A percentile compares a stretch with the other conserved stretches of the same genome.
These are phyloP conservation scores for Ophioderma brevispina DNA, from an alignment of 35 echinoderm and acorn worm genomes.

Conservation along the genomic window DNA sequence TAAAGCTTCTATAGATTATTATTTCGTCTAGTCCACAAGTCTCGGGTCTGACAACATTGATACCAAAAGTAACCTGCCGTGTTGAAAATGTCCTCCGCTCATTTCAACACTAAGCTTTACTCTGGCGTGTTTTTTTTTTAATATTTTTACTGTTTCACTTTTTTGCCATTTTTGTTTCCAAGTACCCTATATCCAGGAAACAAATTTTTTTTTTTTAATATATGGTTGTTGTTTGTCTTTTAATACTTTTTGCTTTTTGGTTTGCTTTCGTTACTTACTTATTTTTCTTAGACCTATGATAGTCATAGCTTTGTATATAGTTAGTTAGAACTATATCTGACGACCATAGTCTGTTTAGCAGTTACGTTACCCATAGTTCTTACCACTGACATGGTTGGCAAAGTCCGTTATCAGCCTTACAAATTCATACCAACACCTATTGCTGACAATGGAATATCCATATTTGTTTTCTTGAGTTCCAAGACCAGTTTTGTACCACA, in stretches of 20 bases:
- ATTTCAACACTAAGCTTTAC: background rate
- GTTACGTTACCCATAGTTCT: background rate
- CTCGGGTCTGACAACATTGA: background rate
- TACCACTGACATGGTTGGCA: background rate
- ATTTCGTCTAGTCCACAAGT: background rate
- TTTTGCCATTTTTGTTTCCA: background rate
- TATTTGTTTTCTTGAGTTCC: background rate
- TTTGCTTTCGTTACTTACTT: background rate
- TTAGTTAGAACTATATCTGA: too few species aligned
- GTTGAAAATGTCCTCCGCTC: background rate
- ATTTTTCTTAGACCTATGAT: background rate
- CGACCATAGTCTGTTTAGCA: too few species aligned
- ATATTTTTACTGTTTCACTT: background rate
- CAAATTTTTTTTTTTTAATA: background rate
- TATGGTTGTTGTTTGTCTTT: background rate
- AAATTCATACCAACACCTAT: background rate
- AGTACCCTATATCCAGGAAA: background rate
- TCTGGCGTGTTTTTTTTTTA: background rate
- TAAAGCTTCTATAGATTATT: background rate
- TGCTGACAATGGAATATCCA: background rate
- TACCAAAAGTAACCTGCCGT: constrained; percentile 1
- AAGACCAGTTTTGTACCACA: too few species aligned
- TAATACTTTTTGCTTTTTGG: background rate
- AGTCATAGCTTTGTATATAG: background rate
- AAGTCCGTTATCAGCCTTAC: background rate